Conservation (phyloP, 2,888 invertebrate species). For the Hanleya hanleyi region DNA sequence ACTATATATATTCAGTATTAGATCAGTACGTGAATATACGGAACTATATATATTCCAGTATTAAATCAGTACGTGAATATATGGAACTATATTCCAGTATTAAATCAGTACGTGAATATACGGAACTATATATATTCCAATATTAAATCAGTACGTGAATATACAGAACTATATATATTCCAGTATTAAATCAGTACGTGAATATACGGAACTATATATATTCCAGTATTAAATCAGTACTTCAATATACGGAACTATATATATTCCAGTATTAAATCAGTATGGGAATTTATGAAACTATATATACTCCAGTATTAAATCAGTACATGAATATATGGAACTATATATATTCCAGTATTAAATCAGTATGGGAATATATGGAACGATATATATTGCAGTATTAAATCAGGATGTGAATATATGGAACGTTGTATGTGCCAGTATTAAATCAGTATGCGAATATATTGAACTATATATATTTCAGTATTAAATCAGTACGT, state of each 20-base stretch:
- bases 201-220: neutral
- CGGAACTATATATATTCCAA: neutral
- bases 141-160: slow-evolving; percentile 81
- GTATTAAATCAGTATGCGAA: slow-evolving; percentile 81
- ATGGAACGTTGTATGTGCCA: neutral
- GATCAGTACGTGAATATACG: neutral
- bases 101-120: slow-evolving; percentile 82
- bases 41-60: neutral
- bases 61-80: slow-evolving; percentile 82
- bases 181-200: neutral
- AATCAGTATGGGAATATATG: slow-evolving; percentile 80
- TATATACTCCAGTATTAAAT: neutral
- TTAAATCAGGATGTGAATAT: neutral
- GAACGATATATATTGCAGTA: neutral
- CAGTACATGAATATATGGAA: neutral
- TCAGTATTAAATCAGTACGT: neutral
- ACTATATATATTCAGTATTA: no score
- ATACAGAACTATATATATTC: neutral
- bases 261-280: slow-evolving; percentile 80
- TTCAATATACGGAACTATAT: neutral
- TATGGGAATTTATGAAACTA: slow-evolving; percentile 53
- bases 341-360: slow-evolving; percentile 72
- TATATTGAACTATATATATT: neutral
- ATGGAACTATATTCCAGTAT: neutral
- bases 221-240: slow-evolving; percentile 82